Percentiles rank a stretch among this genome's conserved stretches.
These are phyloP conservation scores for Dreissena polymorpha DNA, from an alignment of 1,140 invertebrate genomes.

Conservation along the genomic window DNA sequence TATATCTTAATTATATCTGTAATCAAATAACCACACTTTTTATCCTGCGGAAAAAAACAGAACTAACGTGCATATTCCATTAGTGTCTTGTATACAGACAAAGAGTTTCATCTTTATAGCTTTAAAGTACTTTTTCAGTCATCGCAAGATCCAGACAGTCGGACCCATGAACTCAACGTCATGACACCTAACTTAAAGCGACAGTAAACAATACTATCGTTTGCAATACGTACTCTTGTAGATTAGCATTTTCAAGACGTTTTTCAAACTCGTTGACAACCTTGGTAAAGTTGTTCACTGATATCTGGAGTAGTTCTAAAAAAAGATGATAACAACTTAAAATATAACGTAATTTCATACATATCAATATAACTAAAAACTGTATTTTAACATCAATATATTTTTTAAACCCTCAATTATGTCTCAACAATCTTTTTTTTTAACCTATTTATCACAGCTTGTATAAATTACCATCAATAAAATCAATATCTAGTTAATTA, in stretches of 20 bases:
- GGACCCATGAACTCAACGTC: not conserved
- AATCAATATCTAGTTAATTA: too few species aligned
- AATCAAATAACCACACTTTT: too few species aligned
- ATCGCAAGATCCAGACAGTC: not conserved
- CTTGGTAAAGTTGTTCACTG: constrained; percentile 54
- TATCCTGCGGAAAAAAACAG: too few species aligned
- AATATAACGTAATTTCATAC: too few species aligned
- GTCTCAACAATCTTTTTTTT: too few species aligned
- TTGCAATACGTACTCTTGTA: constrained; percentile 56
- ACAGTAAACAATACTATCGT: not conserved
- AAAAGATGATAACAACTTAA: not conserved
- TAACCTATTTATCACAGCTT: too few species aligned
- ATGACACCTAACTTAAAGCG: not conserved
- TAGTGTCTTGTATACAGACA: not conserved
- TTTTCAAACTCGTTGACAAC: constrained; percentile 56
- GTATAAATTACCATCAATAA: too few species aligned
- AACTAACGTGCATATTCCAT: not conserved
- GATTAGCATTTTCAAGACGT: constrained; percentile 38
- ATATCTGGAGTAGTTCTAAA: constrained; percentile 56
- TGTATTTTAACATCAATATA: not conserved
- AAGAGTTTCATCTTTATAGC: not conserved
- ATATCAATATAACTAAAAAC: not conserved
- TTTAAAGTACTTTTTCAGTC: not conserved
- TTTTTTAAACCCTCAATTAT: too few species aligned
- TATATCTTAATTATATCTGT: too few species aligned